Evolutionary conservation across 2,888 invertebrate genomes (phyloP), one percentile per base, ranked within the genome.

Genomic region (Latheticus oryzae): DNA sequence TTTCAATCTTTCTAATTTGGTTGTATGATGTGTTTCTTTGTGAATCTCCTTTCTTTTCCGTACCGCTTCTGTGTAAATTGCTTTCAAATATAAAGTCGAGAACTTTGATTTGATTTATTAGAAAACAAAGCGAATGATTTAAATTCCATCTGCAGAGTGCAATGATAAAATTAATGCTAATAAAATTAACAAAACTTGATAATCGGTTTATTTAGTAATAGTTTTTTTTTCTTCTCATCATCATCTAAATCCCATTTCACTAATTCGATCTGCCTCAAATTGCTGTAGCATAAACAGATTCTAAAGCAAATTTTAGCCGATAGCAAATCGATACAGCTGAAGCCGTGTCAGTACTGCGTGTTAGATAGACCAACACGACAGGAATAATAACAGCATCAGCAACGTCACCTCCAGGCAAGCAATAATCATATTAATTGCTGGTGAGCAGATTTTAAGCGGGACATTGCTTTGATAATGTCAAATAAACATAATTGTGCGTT

Each of bases 381-480:
- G 45, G 26, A 12, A 45, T 45, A 45, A 45, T 45, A 30, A 40
- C 37, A 13, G n/a, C n/a, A n/a, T 5, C 19, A 37, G 11, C 37
- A 9, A 26, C 32, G 45, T 32, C 12, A 13, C 45, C 32, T 32
- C 35, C 21, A 12, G 33, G 8, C 47, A 33, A 24, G 47, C 35
- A 47, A 47, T 47, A 47, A 47, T 47, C 33, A 47, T 33, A 47
- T 47, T 47, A 47, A 47, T 47, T 33, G 47, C 23, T 16, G 47
- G 47, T 35, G 47, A 23, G 9, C 47, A 24, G 33, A 23, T 23
- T 47, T 16, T 11, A 23, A 47, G 33, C 32, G 47, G 24, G 24
- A 33, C 47, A 47, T 45, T 45, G 30, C 45, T 3, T 23, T 17
- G 47, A 47, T 47, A 47, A 47, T 33, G 35, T 33, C 33, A 43